These are phyloP conservation scores for Myoxocephalus aenaeus DNA, from an alignment of 2,797 vertebrate species.

Conservation along the genomic window DNA sequence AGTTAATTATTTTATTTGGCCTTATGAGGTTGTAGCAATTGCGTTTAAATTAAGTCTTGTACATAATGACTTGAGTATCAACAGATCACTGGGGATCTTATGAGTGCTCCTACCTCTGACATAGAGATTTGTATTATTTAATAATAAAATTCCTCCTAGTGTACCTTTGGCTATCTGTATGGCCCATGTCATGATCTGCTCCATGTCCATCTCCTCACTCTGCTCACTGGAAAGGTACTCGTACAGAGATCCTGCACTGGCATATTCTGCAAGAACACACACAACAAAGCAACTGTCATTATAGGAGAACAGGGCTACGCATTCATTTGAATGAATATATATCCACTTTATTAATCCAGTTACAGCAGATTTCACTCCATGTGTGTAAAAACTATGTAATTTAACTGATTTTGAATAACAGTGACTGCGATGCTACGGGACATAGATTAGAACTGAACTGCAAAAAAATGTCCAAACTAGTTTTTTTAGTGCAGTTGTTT, in stretches of 20 bases:
- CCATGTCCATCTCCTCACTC: conserved; percentile 99
- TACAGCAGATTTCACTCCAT: background rate
- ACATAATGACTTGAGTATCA: background rate
- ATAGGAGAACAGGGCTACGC: background rate
- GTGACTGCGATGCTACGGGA: background rate
- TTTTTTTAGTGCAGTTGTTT: background rate
- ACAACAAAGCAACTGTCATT: background rate
- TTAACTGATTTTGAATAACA: background rate
- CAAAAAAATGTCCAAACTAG: background rate
- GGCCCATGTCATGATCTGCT: conserved; percentile 97
- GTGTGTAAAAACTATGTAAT: background rate
- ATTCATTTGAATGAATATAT: conserved; percentile 9
- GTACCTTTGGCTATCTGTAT: conserved; percentile 98
- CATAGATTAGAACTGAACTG: background rate
- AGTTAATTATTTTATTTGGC: background rate
- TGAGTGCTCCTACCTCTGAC: background rate
- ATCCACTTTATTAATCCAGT: background rate
- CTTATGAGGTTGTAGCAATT: background rate
- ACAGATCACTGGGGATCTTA: background rate
- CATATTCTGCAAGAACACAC: conserved; percentile 87
- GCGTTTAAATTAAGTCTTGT: background rate
- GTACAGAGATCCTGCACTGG: conserved; percentile 93
- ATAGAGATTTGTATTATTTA: background rate
- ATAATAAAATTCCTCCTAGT: background rate
- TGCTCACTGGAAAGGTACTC: conserved; percentile 97